A percentile compares a stretch with the other conserved stretches of the same genome.
These are phyloP conservation scores for Tenualosa thibaudeaui DNA, from an alignment of 2,797 vertebrate species.

Conservation along the genomic window DNA sequence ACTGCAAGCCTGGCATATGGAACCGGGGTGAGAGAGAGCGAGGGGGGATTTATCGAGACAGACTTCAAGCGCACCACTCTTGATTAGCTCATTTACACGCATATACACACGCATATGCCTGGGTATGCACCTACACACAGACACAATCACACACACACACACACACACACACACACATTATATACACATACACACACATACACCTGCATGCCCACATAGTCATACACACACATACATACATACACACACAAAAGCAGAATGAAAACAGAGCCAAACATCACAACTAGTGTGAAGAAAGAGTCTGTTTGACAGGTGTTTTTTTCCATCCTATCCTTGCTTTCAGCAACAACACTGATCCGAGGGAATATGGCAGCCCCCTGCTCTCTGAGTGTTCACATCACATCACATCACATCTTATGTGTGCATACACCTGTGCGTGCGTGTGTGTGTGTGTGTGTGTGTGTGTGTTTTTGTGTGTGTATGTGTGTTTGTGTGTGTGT, in stretches of 20 bases:
- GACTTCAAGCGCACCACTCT: slow-evolving; percentile 58
- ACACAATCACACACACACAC: neutral
- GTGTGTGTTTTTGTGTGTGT: neutral
- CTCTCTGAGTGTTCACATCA: neutral
- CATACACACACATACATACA: neutral
- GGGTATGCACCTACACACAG: neutral
- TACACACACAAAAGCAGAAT: neutral
- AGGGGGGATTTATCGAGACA: slow-evolving; percentile 53
- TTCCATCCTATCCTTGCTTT: neutral
- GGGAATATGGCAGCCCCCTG: neutral
- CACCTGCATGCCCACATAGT: neutral
- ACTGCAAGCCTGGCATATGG: slow-evolving; percentile 49
- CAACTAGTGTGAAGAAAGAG: slow-evolving; percentile 4
- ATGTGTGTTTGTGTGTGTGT: neutral
- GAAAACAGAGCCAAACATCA: neutral
- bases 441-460: neutral
- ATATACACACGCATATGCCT: neutral
- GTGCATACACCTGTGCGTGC: neutral
- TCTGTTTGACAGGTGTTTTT: slow-evolving; percentile 1
- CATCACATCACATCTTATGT: neutral
- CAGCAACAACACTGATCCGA: neutral
- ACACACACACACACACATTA: neutral
- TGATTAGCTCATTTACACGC: slow-evolving; percentile 47
- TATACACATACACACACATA: neutral
- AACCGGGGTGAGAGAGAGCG: slow-evolving; percentile 64